A percentile compares a stretch with the other conserved stretches of the same genome.
These are phyloP conservation scores for Terebella lapidaria DNA, from an alignment of 2,888 invertebrate species.

Conservation along the genomic window DNA sequence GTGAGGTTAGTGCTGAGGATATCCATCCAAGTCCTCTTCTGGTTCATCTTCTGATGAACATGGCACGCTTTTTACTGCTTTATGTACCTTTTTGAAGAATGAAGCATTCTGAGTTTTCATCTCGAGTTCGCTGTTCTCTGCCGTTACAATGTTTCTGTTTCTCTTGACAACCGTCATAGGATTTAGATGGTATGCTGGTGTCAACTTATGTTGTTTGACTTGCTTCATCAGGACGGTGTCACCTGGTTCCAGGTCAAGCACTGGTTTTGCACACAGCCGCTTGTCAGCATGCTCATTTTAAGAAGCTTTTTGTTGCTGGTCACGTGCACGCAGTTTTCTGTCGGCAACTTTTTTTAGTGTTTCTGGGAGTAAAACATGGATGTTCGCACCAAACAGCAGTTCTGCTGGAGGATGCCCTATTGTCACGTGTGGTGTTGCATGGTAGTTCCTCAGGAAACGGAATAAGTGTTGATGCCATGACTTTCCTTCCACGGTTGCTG, in stretches of 20 bases:
- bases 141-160: background rate
- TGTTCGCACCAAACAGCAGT: background rate
- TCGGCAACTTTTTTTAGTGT: background rate
- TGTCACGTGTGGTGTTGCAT: slow-evolving; percentile 3
- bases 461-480: slow-evolving; percentile 5
- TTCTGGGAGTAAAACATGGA: background rate
- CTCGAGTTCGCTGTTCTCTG: background rate
- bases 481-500: background rate
- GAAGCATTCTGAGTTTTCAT: background rate
- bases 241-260: background rate
- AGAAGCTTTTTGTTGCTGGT: background rate
- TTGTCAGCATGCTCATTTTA: background rate
- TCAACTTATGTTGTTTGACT: background rate
- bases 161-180: background rate
- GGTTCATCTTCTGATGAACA: no score
- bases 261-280: background rate
- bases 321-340: background rate
- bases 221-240: background rate
- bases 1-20: no score
- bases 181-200: background rate
- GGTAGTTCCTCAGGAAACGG: slow-evolving; percentile 6
- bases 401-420: background rate
- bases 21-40: no score
- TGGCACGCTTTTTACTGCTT: no score
- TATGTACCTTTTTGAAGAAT: background rate